Evolutionary conservation across 2,797 vertebrate genomes (phyloP).

Genomic region (Galaxias olidus): DNA sequence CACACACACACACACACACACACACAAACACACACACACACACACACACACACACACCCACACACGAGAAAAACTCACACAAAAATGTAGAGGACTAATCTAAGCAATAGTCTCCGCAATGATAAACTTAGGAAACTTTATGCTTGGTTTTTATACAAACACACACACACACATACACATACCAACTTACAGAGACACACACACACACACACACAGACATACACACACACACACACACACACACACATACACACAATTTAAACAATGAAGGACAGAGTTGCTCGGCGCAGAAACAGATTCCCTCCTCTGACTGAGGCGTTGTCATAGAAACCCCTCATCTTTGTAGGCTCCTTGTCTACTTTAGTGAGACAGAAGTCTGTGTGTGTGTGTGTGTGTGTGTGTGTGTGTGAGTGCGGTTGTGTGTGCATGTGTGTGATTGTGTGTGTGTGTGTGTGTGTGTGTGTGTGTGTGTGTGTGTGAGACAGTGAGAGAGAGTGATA

Average conservation of each 20-base stretch:
- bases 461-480: background rate
- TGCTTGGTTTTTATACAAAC: background rate
- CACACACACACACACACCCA: constrained; percentile 38
- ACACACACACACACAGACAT: background rate
- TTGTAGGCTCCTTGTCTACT: constrained; percentile 69
- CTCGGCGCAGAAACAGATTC: constrained; percentile 55
- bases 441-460: background rate
- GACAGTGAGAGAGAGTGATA: too few species aligned
- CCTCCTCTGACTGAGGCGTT: constrained; percentile 76
- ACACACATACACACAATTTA: background rate
- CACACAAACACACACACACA: constrained; percentile 15
- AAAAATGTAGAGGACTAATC: constrained; percentile 8
- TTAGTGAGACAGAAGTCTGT: constrained; percentile 74
- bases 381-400: background rate
- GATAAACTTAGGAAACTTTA: too few species aligned
- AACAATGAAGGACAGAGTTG: too few species aligned
- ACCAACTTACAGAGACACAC: background rate
- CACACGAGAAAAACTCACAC: background rate
- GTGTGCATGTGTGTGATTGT: too few species aligned
- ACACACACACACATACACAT: background rate
- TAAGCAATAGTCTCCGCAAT: too few species aligned
- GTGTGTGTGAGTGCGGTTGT: too few species aligned
- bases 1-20: constrained; percentile 1
- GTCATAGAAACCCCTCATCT: constrained; percentile 79
- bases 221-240: constrained; percentile 17